Base-by-base conservation (phyloP, 2,113 vertebrate genomes). In the Dicrurus megarhynchus region DNA sequence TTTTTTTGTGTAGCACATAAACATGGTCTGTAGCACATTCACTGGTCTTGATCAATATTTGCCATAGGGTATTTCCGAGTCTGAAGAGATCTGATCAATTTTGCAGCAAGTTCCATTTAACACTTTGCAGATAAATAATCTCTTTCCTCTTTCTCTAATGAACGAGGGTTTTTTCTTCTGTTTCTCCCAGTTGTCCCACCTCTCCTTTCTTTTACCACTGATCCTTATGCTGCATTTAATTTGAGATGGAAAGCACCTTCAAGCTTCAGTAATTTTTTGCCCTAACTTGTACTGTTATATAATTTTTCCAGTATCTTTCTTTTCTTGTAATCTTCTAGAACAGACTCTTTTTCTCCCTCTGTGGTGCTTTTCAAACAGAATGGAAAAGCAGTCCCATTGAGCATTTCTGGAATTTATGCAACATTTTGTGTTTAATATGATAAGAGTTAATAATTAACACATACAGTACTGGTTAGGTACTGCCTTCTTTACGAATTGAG, bases 11-110 rank as follows among this genome's bases (percentile, higher is more conserved):
- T 63, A 70, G 84, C 73, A 84, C 81, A 63, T 81, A 92, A 95
- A 80, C 41, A 61, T 28, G 69, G 33, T 93, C 70, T 84, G 39
- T 70, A 89, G 77, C 65, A 84, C 80, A 69, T 90, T 90, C 65
- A n/a, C 60, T 82, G 49, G 53, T 94, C 73, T 89, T 96, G 76
- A 95, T 97, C 96, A 91, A 93, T 98, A 97, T 79, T 82, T 95
- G 86, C 97, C 3, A 3, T 39, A 68, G 94, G 95, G 50, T 93
- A 96, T 97, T 98, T 98, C 95, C 9, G 5, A 95, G 53, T 94
- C 73, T 95, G 67, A 50, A 96, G 83, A 97, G 87, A 64, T 89
- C 92, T 97, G 91, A 97, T 98, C 97, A 97, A 76, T 98, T 97
- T 97, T 59, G 19, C 67, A 95, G 77, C 46, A 97, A 95, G 70